Percentiles rank a stretch among this genome's conserved stretches.
These are phyloP conservation scores for Gnathonemus echidnorhynchus DNA, from an alignment of 2,113 vertebrate genomes.

Conservation along the genomic window DNA sequence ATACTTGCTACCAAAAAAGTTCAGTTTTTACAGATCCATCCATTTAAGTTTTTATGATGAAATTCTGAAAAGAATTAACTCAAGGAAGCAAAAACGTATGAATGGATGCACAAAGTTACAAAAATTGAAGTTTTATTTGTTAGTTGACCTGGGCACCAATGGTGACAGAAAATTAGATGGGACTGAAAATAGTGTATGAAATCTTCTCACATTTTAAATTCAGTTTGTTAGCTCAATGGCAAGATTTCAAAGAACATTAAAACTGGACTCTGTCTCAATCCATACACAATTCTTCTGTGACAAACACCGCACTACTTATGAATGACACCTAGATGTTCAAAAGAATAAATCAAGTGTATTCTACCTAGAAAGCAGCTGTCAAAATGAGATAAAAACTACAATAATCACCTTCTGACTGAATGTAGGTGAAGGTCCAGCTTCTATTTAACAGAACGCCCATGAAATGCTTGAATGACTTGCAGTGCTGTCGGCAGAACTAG, in stretches of 20 bases:
- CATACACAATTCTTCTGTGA: neutral
- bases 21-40: neutral
- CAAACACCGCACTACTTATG: no score
- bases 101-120: neutral
- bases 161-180: neutral
- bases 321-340: neutral
- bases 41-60: neutral
- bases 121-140: neutral
- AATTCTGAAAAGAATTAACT: neutral
- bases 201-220: neutral
- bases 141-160: neutral
- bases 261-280: neutral
- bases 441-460: neutral
- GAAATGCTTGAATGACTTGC: constrained; percentile 6
- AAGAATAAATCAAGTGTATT: neutral
- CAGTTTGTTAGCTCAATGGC: neutral
- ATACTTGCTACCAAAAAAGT: neutral
- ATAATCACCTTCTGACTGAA: constrained; percentile 6
- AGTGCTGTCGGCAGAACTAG: neutral
- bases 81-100: neutral
- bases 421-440: neutral
- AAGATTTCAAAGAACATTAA: neutral
- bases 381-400: neutral
- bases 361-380: neutral
- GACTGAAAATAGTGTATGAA: neutral